These are phyloP conservation scores for Triplophysa siluroides DNA, from an alignment of 2,113 vertebrate genomes.

Conservation along the genomic window DNA sequence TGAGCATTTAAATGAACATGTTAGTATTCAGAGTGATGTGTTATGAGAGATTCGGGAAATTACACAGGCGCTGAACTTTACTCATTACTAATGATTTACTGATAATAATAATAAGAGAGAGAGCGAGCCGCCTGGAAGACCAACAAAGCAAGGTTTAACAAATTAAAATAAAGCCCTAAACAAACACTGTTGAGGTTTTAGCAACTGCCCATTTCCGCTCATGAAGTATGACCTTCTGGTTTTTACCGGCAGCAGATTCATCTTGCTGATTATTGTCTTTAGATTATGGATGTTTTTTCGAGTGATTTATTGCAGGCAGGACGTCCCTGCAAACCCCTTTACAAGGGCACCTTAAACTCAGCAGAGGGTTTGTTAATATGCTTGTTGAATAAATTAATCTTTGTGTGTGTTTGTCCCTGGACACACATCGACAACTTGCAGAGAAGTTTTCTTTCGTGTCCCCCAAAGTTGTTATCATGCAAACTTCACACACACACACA, in stretches of 20 bases:
- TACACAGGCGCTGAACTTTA: not conserved
- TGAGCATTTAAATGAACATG: conserved; percentile 13
- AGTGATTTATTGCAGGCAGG: conserved; percentile 27
- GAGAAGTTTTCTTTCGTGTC: conserved; percentile 4
- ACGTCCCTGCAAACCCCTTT: conserved; percentile 6
- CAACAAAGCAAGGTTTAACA: not conserved
- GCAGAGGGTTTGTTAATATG: conserved; percentile 18
- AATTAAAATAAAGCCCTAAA: not conserved
- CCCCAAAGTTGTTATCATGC: not conserved
- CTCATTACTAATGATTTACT: conserved; percentile 19
- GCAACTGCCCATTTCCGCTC: not conserved
- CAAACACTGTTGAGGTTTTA: not conserved
- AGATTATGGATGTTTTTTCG: conserved; percentile 30
- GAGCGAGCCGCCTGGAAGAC: not conserved
- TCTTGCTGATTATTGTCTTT: conserved; percentile 27
- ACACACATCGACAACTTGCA: not conserved
- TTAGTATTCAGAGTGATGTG: conserved; percentile 29
- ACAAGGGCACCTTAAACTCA: conserved; percentile 27
- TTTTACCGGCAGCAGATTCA: conserved; percentile 9
- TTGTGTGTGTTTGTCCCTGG: conserved; percentile 5
- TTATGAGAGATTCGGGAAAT: conserved; percentile 3
- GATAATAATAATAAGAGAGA: not conserved
- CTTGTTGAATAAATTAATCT: conserved; percentile 26
- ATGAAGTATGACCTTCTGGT: conserved; percentile 14
- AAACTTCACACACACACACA: not conserved